Evolutionary conservation across 64 coral and sea anemone species (phyloP).

Genomic region (Dendrophyllia cribrosa): DNA sequence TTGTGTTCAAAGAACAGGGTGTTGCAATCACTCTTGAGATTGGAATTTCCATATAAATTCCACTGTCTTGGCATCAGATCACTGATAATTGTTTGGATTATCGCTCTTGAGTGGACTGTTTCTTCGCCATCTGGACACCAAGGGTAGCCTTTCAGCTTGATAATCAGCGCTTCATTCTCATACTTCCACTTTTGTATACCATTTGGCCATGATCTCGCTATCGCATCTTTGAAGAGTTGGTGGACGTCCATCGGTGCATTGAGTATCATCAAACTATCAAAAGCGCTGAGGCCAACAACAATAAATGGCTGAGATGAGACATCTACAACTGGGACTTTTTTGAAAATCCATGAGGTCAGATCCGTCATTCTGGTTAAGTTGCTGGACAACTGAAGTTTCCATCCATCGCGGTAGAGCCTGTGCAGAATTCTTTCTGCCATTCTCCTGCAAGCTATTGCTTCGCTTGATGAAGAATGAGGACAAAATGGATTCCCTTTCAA

Average conservation of each 20-base stretch:
- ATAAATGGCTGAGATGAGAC: conserved; percentile 61
- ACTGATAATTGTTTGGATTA: conserved; percentile 70
- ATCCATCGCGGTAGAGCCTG: conserved; percentile 71
- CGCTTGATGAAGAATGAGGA: neutral
- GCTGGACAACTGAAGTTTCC: conserved; percentile 59
- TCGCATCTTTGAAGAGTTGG: conserved; percentile 36
- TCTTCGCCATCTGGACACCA: conserved; percentile 74
- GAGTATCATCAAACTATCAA: conserved; percentile 81
- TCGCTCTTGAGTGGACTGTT: conserved; percentile 49
- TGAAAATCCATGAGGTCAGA: conserved; percentile 78
- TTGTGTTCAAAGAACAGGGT: conserved; percentile 89
- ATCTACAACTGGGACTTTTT: conserved; percentile 30
- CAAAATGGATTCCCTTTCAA: conserved; percentile 74
- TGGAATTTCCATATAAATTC: conserved; percentile 70
- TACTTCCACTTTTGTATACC: conserved; percentile 76
- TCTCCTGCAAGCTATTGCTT: conserved; percentile 59
- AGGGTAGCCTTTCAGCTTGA: conserved; percentile 77
- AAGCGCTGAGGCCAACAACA: conserved; percentile 71
- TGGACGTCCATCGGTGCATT: conserved; percentile 75
- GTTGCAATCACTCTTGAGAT: conserved; percentile 66
- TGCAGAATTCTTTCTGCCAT: conserved; percentile 80
- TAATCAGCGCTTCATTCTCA: conserved; percentile 65
- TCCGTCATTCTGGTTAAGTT: conserved; percentile 62
- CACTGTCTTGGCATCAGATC: conserved; percentile 39
- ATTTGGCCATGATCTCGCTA: conserved; percentile 65